phyloP scores from a whole-genome alignment of 1,140 invertebrate genomes.

The Eumaeus atala region DNA sequence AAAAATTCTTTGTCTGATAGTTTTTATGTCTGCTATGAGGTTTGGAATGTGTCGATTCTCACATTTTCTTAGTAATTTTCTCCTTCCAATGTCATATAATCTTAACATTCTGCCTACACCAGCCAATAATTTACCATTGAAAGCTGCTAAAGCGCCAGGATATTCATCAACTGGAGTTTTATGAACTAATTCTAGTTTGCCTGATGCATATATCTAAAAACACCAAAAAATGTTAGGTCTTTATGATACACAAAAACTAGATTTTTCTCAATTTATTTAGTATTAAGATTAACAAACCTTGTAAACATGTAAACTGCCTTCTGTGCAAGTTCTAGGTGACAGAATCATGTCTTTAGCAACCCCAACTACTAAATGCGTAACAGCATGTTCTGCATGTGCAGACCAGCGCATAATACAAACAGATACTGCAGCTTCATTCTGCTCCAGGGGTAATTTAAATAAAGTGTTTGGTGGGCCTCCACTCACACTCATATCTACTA shows the following conservation, averaged over 20 bases:
- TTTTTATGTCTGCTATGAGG: constrained; percentile 93
- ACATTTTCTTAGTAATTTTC: constrained; percentile 97
- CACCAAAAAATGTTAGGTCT: constrained; percentile 7
- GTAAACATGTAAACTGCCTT: constrained; percentile 92
- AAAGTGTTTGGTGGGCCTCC: constrained; percentile 77
- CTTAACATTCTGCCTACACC: constrained; percentile 94
- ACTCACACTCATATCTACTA: constrained; percentile 87
- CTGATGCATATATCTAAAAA: constrained; percentile 51
- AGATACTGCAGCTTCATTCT: constrained; percentile 94
- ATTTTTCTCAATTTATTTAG: neutral
- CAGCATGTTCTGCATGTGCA: constrained; percentile 44
- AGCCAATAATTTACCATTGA: constrained; percentile 93
- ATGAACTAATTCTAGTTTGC: constrained; percentile 91
- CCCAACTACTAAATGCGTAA: constrained; percentile 59
- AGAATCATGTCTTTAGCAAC: constrained; percentile 93
- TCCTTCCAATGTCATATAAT: constrained; percentile 95
- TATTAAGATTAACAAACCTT: constrained; percentile 68
- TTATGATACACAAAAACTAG: neutral
- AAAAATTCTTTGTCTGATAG: constrained; percentile 94
- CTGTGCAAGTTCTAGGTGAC: constrained; percentile 86
- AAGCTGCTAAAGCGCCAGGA: constrained; percentile 90
- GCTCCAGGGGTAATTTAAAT: constrained; percentile 88
- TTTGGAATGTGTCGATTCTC: constrained; percentile 99
- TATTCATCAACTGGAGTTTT: constrained; percentile 96
- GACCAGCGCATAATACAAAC: constrained; percentile 82